Evolutionary conservation across 2,888 invertebrate species (phyloP), one percentile per base, ranked within the genome.

Genomic region (Rotaria socialis): DNA sequence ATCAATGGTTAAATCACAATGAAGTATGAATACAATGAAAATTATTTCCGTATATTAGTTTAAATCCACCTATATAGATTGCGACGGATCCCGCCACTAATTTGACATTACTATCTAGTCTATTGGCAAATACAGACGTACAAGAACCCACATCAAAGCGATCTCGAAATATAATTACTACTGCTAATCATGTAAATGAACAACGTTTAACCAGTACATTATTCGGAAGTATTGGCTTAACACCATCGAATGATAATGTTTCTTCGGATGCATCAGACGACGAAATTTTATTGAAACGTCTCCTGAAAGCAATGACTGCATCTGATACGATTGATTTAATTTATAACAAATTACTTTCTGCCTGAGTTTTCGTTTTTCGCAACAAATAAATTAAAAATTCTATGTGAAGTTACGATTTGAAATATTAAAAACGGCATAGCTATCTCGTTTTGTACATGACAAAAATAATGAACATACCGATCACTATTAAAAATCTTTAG

Each of bases 321-420:
- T 47, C 27, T 22, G 75, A 80, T 5, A 80, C 75, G 47, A 80
- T 80, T 47, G 41, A 80, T 80, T 80, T 80, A 47, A 80, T 80
- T 24, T 80, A 80, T 47, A 80, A 80, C 24, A 80, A 80, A 80
- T n/a, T 80, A 80, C 22, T 74, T 74, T 58, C 58, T 58, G 6
- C 10, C 10, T 58, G 2, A 58, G 8, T 58, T 10, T n/a, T 24
- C 50, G 1, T 1, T 58, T 58, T 10, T 52, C 14, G 0, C 8
- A 14, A 24, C 8, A 56, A 56, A 56, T 22, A 22, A 22, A 24
- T 19, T 56, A 11, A 4, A 16, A 52, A 16, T 52, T 16, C 11
- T 52, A 52, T 16, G 52, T 52, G 11, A 52, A 8, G 3, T 0
- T 52, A 35, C 35, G 35, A 35, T 35, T 35, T 35, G 35, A 35